A percentile compares a stretch with the other conserved stretches of the same genome.
These are phyloP conservation scores for Helicoverpa zea DNA, from an alignment of 1,140 invertebrate species.

Conservation along the genomic window DNA sequence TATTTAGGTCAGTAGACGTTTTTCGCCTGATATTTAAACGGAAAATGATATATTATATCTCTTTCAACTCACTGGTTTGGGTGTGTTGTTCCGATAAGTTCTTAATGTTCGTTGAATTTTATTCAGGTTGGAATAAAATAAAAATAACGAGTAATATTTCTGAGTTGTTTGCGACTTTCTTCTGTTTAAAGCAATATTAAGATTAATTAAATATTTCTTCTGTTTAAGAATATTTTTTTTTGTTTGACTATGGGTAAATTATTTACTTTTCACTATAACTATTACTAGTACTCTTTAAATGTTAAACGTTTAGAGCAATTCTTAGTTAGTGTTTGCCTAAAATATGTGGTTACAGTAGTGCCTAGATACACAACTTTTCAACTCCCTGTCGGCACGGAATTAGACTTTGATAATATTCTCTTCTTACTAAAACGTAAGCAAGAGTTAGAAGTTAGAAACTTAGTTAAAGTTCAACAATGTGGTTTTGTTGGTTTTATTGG, in stretches of 20 bases:
- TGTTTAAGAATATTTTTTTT: too few relatives aligned
- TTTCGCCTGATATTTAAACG: constrained; percentile 22
- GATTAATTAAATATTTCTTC: too few relatives aligned
- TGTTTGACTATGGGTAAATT: too few relatives aligned
- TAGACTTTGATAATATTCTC: neutral
- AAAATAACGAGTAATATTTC: neutral
- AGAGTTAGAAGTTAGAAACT: neutral
- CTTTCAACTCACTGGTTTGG: constrained; percentile 30
- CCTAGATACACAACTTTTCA: neutral
- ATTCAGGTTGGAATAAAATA: neutral
- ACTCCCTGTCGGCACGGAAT: neutral
- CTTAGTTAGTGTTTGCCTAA: too few relatives aligned
- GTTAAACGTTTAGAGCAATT: too few relatives aligned
- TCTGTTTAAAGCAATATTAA: too few relatives aligned
- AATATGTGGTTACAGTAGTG: neutral
- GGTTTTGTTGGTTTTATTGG: neutral
- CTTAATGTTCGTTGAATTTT: constrained; percentile 27
- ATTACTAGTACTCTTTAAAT: too few relatives aligned
- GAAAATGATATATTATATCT: constrained; percentile 32
- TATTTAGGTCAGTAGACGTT: neutral
- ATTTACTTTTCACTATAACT: too few relatives aligned
- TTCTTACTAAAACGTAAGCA: neutral
- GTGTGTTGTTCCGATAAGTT: constrained; percentile 9
- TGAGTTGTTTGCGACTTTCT: too few relatives aligned
- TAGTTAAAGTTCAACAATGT: neutral